Base-by-base conservation (phyloP, 2,113 vertebrate genomes). In the Pluvialis apricaria region DNA sequence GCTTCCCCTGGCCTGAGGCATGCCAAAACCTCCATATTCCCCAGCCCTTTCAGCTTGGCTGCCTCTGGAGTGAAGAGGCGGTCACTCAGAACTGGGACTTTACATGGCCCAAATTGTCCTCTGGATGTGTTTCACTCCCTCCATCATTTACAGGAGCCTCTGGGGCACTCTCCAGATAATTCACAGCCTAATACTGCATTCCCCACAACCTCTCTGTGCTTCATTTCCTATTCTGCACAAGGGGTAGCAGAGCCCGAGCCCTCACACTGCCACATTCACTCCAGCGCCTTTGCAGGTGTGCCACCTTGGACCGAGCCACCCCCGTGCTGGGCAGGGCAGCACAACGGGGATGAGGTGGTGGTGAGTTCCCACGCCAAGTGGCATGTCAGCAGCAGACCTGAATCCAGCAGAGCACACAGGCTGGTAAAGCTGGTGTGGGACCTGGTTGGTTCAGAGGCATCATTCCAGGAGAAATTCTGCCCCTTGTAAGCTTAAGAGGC, bases 291-390 rank as follows among this genome's bases (percentile, higher is more conserved):
- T n/a, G 65, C 66, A 38, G 60, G 26, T 20, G 36, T 19, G 17
- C n/a, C 36, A 25, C 20, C 31, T 31, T 2, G 6, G n/a, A 51
- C 28, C 2, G 2, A 82, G 36, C 28, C 49, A 47, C 8, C 8
- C 47, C 40, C 0, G 0, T 12, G 18, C 20, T 36, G 20, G 15
- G 65, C 76, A 45, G 29, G 9, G 32, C 69, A 65, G 57, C 6
- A 2, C 11, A 15, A 52, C 1, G 0, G 7, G 25, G 36, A 70
- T 1, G 2, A 68, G 60, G 22, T 22, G 9, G 7, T 47, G n/a
- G 32, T 25, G 15, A 47, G 18, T 64, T 29, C 49, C 40, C n/a
- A 69, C 6, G 55, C 49, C 49, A 58, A 71, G 77, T 79, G 29
- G 4, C 42, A 52, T 47, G 61, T 58, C 1, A 0, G 60, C 36